Evolutionary conservation across 2,113 vertebrate species (phyloP).

Genomic region (Microtus montanus): DNA sequence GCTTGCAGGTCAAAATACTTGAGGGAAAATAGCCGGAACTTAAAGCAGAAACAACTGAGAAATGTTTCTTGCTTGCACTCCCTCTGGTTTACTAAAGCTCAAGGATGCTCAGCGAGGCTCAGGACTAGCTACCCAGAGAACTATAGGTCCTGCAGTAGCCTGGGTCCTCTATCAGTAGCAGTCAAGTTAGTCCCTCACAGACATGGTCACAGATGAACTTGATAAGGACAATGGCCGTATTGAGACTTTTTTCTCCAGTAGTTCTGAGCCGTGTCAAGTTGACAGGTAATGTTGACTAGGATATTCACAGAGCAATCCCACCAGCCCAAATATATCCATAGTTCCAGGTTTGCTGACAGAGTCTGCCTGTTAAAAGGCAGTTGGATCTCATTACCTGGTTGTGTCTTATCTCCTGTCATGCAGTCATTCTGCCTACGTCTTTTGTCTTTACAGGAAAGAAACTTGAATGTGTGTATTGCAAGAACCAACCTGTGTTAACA

Average conservation of each 20-base stretch:
- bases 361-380: background rate
- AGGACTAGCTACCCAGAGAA: background rate
- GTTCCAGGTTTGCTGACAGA: background rate
- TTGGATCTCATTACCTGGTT: background rate
- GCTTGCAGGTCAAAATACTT: background rate
- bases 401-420: background rate
- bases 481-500: background rate
- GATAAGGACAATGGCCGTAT: background rate
- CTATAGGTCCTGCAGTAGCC: background rate
- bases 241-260: background rate
- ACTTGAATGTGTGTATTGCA: background rate
- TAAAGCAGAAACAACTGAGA: background rate
- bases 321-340: background rate
- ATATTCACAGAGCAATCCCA: background rate
- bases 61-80: background rate
- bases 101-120: background rate
- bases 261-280: background rate
- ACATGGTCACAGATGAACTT: background rate
- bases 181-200: too few species aligned
- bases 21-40: background rate
- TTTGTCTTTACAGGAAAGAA: background rate
- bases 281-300: background rate
- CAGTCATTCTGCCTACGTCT: background rate
- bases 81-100: background rate
- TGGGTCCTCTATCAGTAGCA: background rate